Evolutionary conservation across 92 coral and sea anemone genomes (phyloP), one percentile per base, ranked within the genome.

Genomic region (Epizoanthus illoricatus): DNA sequence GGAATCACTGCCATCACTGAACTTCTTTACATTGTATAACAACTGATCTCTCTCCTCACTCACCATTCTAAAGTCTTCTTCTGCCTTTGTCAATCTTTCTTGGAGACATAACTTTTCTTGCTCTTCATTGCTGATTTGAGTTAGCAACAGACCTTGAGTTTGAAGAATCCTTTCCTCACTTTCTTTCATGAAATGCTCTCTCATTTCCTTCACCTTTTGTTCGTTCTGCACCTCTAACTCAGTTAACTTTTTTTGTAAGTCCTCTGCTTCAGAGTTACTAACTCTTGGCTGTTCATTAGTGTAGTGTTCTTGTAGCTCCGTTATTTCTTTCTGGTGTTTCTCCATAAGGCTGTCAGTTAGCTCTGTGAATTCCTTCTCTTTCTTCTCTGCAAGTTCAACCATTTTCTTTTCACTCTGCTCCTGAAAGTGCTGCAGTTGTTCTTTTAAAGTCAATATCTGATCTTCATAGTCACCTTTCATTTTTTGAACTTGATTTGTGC

Each of bases 101-200:
- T 89, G 75, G 28, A 90, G 90, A 41, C 74, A 86, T 57, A 78
- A 55, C 64, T 88, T 90, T 43, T 92, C 97, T 56, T 94, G 91
- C 21, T 94, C 98, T 69, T 84, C 78, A 28, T 86, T 75, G 54
- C 89, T 88, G 45, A 94, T 87, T 76, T 92, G 92, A 80, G 86
- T 84, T 24, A 88, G 84, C 40, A 91, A 88, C 45, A 87, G 65
- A 41, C 86, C 89, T 71, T 91, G 94, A n/a, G 84, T 85, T 18
- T 90, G 94, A 5, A 93, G 91, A 71, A 93, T 93, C 84, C 90
- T 84, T 61, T 84, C 93, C 59, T 95, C 97, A 69, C 89, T 93
- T 80, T 95, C 97, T 20, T 85, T 81, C 7, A 89, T 66, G 23
- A 90, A 85, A 59, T 67, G 79, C 63, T 93, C 88, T 61, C 88